These are phyloP conservation scores for Hylyphantes graminicola DNA, from an alignment of 1,140 invertebrate genomes.

Conservation along the genomic window DNA sequence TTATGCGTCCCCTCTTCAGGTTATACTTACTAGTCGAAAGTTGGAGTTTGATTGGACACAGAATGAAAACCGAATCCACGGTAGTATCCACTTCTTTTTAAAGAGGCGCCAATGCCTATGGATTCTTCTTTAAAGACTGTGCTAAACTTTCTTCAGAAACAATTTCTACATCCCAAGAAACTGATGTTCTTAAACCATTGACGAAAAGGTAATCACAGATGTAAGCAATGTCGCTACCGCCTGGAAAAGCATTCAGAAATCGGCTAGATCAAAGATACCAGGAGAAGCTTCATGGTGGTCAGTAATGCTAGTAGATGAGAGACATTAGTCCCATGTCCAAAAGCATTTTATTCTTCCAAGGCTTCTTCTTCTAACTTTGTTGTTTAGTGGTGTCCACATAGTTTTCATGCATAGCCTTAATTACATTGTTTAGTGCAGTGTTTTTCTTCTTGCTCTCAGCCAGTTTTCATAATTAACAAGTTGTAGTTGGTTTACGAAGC, in stretches of 20 bases:
- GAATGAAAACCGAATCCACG: background rate
- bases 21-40: too few species aligned
- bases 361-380: too few species aligned
- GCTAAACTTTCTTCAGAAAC: slow-evolving; percentile 80
- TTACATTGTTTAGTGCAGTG: too few species aligned
- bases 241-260: slow-evolving; percentile 88
- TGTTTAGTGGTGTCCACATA: too few species aligned
- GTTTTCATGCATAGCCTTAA: too few species aligned
- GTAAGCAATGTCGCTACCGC: slow-evolving; percentile 85
- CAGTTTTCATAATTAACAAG: too few species aligned
- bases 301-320: background rate
- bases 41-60: too few species aligned
- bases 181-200: slow-evolving; percentile 76
- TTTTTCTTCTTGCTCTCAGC: too few species aligned
- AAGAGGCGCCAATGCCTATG: slow-evolving; percentile 79
- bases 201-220: slow-evolving; percentile 81
- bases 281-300: background rate
- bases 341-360: too few species aligned
- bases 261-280: slow-evolving; percentile 79
- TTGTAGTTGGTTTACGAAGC: too few species aligned
- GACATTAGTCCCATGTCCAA: too few species aligned
- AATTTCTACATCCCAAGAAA: slow-evolving; percentile 78
- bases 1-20: too few species aligned
- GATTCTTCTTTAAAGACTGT: slow-evolving; percentile 81
- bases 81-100: slow-evolving; percentile 81